Evolutionary conservation across 2,888 invertebrate genomes (phyloP), one percentile per base, ranked within the genome.

Genomic region (Drosophila neutralis): DNA sequence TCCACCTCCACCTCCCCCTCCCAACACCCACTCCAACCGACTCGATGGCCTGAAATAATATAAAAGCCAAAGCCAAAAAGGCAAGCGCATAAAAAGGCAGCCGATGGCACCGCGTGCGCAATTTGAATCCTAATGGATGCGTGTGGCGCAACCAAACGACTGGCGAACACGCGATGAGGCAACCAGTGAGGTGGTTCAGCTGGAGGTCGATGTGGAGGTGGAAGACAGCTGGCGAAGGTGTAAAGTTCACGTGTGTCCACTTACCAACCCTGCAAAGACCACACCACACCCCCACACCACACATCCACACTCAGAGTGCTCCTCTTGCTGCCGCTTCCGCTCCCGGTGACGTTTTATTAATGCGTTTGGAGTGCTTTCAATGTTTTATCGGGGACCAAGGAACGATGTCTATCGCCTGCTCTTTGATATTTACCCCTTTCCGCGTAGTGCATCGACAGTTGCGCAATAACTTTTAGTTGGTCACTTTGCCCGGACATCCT

Each of bases 211-310:
- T 58, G 51, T 62, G 48, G 29, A 35, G 58, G 66, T 60, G 69
- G 63, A 74, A 53, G 75, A 83, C 90, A 90, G 87, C 87, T 87
- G 91, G 84, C 79, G 54, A 82, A 91, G 92, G 91, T 91, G 92
- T 91, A 92, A 92, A 83, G 91, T 92, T 91, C 91, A 91, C 91
- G 91, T 90, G 83, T 85, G 87, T 81, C 85, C 89, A 89, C 82
- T 87, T 89, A 89, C 89, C 86, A 73, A 65, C 62, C 81, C 75
- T 58, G 48, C 33, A 42, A 40, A 51, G 11, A 33, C 36, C 53
- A 31, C 40, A 33, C 33, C 33, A 33, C 35, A 24, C 52, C 18
- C 35, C 24, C 52, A 27, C 31, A 15, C 18, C 29, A 58, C 38
- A 56, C 29, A 31, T 48, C 52, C 64, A 58, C 24, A 2, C 35